Conservation (phyloP, 2,113 vertebrate genomes). For the Channa argus region DNA sequence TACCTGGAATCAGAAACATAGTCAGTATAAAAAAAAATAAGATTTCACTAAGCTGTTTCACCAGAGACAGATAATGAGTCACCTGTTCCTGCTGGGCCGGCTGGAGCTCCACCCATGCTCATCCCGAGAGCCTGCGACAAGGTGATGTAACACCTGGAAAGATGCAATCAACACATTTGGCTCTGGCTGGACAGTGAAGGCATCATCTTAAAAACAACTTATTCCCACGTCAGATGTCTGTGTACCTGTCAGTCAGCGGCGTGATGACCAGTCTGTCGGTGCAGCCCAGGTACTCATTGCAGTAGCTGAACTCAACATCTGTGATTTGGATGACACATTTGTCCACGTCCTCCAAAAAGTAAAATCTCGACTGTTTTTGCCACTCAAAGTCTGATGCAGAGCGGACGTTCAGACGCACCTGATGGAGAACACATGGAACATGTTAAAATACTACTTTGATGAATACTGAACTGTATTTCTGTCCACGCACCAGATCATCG, state of each 20-base stretch:
- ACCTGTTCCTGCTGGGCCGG: conserved; percentile 96
- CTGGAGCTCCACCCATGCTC: conserved; percentile 97
- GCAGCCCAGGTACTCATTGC: conserved; percentile 98
- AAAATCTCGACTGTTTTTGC: conserved; percentile 97
- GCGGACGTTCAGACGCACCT: conserved; percentile 89
- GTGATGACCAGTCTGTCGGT: conserved; percentile 98
- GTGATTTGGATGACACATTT: conserved; percentile 94
- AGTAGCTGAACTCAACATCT: conserved; percentile 92
- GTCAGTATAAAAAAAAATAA: conserved; percentile 17
- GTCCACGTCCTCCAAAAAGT: conserved; percentile 93
- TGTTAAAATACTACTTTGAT: not conserved
- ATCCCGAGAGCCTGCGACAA: conserved; percentile 95
- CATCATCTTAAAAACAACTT: conserved; percentile 33
- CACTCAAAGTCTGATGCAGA: conserved; percentile 91
- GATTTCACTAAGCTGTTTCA: not conserved
- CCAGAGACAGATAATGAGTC: conserved; percentile 29
- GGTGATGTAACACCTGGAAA: conserved; percentile 94
- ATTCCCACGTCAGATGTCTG: not conserved
- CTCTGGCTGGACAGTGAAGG: not conserved
- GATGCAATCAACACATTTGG: not conserved
- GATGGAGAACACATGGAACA: not conserved
- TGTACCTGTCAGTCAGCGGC: conserved; percentile 94
- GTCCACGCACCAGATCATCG: conserved; percentile 88
- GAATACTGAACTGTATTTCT: conserved; percentile 42
- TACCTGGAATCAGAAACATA: conserved; percentile 75